These are phyloP conservation scores for Asteroscopus sphinx DNA, from an alignment of 2,888 invertebrate species.

Conservation along the genomic window DNA sequence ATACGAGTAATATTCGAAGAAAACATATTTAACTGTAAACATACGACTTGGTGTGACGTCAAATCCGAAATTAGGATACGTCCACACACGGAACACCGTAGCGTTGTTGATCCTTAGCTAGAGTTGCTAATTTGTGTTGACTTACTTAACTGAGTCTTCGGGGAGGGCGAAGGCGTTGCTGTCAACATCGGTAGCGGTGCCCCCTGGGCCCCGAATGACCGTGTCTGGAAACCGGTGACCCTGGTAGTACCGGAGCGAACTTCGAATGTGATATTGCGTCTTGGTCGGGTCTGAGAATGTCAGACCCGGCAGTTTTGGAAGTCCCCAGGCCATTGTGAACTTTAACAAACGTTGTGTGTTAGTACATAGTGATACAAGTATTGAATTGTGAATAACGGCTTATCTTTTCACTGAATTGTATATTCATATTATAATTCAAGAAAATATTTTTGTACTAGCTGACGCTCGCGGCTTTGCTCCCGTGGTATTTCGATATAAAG, in stretches of 20 bases:
- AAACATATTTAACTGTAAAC: too few species aligned
- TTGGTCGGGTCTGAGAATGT: slow-evolving; percentile 91
- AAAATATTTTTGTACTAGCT: too few species aligned
- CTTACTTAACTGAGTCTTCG: slow-evolving; percentile 88
- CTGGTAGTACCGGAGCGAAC: slow-evolving; percentile 91
- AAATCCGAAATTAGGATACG: slow-evolving; percentile 16
- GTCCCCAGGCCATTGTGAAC: slow-evolving; percentile 86
- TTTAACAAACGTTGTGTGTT: slow-evolving; percentile 21
- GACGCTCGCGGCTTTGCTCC: too few species aligned
- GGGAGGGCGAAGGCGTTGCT: slow-evolving; percentile 90
- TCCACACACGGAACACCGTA: neutral
- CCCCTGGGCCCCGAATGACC: slow-evolving; percentile 89
- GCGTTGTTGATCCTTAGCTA: slow-evolving; percentile 26
- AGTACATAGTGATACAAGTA: neutral
- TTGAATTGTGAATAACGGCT: too few species aligned
- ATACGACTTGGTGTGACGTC: slow-evolving; percentile 1
- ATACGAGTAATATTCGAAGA: too few species aligned
- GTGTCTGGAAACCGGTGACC: slow-evolving; percentile 91
- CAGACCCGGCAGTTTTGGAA: slow-evolving; percentile 93
- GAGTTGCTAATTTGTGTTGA: slow-evolving; percentile 25
- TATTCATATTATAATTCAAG: too few species aligned
- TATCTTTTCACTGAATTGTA: too few species aligned
- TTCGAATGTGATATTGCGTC: slow-evolving; percentile 90
- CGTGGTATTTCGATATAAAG: too few species aligned
- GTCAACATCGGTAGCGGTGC: slow-evolving; percentile 89